Evolutionary conservation across 2,797 vertebrate species (phyloP).

Genomic region (Pelodytes ibericus): DNA sequence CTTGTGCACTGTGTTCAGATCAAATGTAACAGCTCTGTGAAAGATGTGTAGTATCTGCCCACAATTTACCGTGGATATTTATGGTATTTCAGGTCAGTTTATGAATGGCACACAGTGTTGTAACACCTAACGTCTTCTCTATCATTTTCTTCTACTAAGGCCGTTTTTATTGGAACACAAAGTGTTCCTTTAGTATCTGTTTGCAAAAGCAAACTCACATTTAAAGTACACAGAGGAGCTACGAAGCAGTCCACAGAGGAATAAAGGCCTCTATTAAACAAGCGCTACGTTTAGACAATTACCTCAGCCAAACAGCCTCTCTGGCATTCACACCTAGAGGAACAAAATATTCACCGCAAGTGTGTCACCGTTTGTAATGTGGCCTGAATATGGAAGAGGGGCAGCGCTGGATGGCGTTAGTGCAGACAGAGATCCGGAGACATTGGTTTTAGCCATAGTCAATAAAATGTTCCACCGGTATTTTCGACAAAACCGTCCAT

Average conservation of each 20-base stretch:
- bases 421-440: slow-evolving; percentile 32
- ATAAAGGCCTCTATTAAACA: slow-evolving; percentile 42
- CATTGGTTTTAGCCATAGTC: slow-evolving; percentile 56
- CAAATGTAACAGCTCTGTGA: slow-evolving; percentile 31
- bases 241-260: slow-evolving; percentile 1
- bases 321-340: slow-evolving; percentile 51
- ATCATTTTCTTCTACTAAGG: slow-evolving; percentile 35
- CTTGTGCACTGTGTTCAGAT: slow-evolving; percentile 18
- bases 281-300: slow-evolving; percentile 36
- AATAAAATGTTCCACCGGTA: slow-evolving; percentile 54
- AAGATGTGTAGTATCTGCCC: slow-evolving; percentile 17
- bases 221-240: slow-evolving; percentile 29
- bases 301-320: slow-evolving; percentile 37
- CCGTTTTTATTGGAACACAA: slow-evolving; percentile 47
- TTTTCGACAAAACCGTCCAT: slow-evolving; percentile 59
- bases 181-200: slow-evolving; percentile 32
- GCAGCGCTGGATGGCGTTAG: slow-evolving; percentile 11
- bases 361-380: slow-evolving; percentile 34
- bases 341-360: slow-evolving; percentile 37
- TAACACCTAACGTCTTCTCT: slow-evolving; percentile 34
- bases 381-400: slow-evolving; percentile 29
- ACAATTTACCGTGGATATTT: slow-evolving; percentile 13
- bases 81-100: slow-evolving; percentile 28
- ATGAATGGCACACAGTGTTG: slow-evolving; percentile 48
- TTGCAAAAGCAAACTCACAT: slow-evolving; percentile 21